These are phyloP conservation scores for Callyntrura sp. DNA, from an alignment of 2,888 invertebrate species.

Conservation along the genomic window DNA sequence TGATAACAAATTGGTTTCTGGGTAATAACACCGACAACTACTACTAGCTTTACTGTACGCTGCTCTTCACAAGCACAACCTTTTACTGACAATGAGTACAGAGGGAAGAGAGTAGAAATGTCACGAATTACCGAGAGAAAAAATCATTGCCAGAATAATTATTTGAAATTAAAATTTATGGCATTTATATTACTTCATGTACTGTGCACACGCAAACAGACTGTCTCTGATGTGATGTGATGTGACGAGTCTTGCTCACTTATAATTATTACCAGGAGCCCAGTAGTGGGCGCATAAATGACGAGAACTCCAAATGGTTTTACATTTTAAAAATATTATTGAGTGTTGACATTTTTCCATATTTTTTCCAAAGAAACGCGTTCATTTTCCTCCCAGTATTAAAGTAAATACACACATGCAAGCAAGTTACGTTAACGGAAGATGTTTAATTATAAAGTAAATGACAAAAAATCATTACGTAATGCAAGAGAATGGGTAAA, in stretches of 20 bases:
- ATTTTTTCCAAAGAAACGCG: background rate
- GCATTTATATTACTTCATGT: slow-evolving; percentile 9
- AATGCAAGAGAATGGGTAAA: slow-evolving; percentile 1
- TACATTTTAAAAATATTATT: background rate
- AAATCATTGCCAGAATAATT: slow-evolving; percentile 67
- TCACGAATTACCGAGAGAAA: background rate
- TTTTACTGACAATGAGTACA: background rate
- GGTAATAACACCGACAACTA: slow-evolving; percentile 64
- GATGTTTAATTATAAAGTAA: slow-evolving; percentile 46
- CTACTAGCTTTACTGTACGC: background rate
- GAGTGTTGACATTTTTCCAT: background rate
- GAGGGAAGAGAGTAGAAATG: slow-evolving; percentile 6
- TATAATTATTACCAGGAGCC: slow-evolving; percentile 20
- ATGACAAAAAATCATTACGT: slow-evolving; percentile 18
- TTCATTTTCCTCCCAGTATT: background rate
- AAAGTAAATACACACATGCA: background rate
- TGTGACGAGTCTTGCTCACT: background rate
- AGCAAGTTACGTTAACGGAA: background rate
- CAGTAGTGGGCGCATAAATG: background rate
- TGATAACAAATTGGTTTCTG: slow-evolving; percentile 79
- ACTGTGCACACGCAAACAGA: background rate
- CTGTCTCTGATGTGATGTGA: background rate
- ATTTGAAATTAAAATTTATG: slow-evolving; percentile 78
- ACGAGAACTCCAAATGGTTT: background rate
- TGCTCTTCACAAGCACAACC: background rate